Base-by-base conservation (phyloP, 2,797 vertebrate species). In the Distichodus sexfasciatus region DNA sequence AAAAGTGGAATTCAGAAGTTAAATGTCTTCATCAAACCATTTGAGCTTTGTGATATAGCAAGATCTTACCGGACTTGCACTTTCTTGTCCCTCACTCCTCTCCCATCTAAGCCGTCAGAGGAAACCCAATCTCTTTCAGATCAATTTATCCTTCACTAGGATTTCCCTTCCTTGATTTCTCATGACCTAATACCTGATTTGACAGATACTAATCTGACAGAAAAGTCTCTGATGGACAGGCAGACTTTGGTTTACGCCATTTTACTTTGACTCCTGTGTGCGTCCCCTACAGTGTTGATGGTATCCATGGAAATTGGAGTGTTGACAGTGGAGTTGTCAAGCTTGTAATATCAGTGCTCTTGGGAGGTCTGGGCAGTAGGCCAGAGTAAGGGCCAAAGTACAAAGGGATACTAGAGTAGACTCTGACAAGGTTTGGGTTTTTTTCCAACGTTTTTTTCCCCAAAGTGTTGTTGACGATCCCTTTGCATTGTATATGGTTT, bases 281-380 rank as follows among this genome's bases (percentile, higher is more conserved):
- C 31, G n/a, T n/a, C 17, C 50, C 33, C 21, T 26, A n/a, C 54
- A 65, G 23, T 78, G 73, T 79, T 79, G 70, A 76, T 44, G n/a
- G 77, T 79, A 41, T 67, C 77, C 66, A 76, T 71, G 73, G 77
- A 60, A 29, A 79, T 54, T 33, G 57, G 41, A 69, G 51, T n/a
- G 10, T 14, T n/a, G 60, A 35, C 31, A 43, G 11, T 28, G 21
- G 11, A 19, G 35, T 41, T 33, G 48, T 43, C 61, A 46, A 41
- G 67, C 28, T 47, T 48, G 71, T 71, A 74, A 77, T 48, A 69
- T 65, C 53, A 68, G 69, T 28, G 44, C 6, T 68, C 40, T 24
- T 19, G 17, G 66, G 55, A 65, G 55, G 69, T 36, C 17, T 3
- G 41, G 50, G 54, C n/a, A 8, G 48, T 6, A 38, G 14, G 47